Evolutionary conservation across 1,140 invertebrate species (phyloP), one percentile per base, ranked within the genome.

Genomic region (Atta cephalotes): DNA sequence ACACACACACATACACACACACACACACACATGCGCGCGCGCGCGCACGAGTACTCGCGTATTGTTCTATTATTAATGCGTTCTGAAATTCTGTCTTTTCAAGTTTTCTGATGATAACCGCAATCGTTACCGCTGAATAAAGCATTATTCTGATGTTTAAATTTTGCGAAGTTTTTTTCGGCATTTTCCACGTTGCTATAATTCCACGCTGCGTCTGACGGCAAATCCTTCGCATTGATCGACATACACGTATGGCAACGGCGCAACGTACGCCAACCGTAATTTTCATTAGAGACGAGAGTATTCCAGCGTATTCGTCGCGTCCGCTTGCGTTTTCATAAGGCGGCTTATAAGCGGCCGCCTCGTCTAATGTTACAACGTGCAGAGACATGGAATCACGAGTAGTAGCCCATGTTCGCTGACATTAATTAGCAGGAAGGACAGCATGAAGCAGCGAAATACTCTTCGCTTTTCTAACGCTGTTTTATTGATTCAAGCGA

Each of bases 341-440:
- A 89, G 88, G 77, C 76, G 70, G 39, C 21, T 49, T 88, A 86
- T 80, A 88, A 76, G 74, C 88, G 87, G 25, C 28, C 21, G 35
- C 82, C 60, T 58, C 63, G 51, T 60, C 9, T 79, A 66, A 90
- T 90, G 87, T 90, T 90, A 89, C 88, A 66, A 62, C 79, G 62
- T n/a, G 18, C 35, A 56, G 71, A 62, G 51, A 90, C 89, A 79
- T 62, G 74, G 49, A 84, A 89, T 87, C 60, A 58, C 79, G 77
- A 76, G 85, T 87, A 87, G 53, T 35, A 71, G 66, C 60, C 39
- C 60, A 68, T 79, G 60, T 87, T 70, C 79, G 72, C 31, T 74
- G 60, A 60, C 74, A 84, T 89, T 90, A 90, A 89, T 90, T 89
- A 90, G 88, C 58, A 31, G 79, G 62, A 39, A 85, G 89, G 85